Conservation (phyloP, 2,888 invertebrate genomes). For the Mythimna lalbum region DNA sequence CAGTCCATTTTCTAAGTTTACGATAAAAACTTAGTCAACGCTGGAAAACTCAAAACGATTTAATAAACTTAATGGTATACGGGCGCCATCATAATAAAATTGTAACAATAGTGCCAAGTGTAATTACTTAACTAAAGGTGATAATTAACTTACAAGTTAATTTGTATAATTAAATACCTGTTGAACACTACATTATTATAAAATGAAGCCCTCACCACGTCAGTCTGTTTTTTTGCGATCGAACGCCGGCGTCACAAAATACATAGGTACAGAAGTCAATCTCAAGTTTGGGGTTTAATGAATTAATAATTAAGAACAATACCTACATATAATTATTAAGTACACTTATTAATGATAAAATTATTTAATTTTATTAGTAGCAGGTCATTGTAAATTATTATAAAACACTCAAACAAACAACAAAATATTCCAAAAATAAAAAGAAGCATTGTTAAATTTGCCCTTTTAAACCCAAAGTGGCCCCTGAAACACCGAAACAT, state of each 20-base stretch:
- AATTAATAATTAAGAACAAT: too few relatives aligned
- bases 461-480: conserved; percentile 17
- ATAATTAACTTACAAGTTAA: conserved; percentile 22
- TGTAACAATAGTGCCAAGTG: background rate
- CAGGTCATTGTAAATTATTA: too few relatives aligned
- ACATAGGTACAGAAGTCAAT: too few relatives aligned
- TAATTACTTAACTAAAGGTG: conserved; percentile 18
- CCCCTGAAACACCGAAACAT: conserved; percentile 33
- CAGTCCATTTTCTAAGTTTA: background rate
- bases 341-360: too few relatives aligned
- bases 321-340: too few relatives aligned
- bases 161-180: conserved; percentile 8
- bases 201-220: too few relatives aligned
- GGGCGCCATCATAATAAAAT: conserved; percentile 6
- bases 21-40: too few relatives aligned
- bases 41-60: background rate
- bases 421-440: conserved; percentile 11
- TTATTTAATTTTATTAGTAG: too few relatives aligned
- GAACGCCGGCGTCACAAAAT: too few relatives aligned
- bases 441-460: conserved; percentile 27
- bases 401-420: background rate
- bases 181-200: background rate
- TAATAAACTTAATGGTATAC: conserved; percentile 15
- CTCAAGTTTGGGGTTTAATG: too few relatives aligned
- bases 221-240: too few relatives aligned